Conservation (phyloP, 2,113 vertebrate genomes). For the Sebastes schlegelii region DNA sequence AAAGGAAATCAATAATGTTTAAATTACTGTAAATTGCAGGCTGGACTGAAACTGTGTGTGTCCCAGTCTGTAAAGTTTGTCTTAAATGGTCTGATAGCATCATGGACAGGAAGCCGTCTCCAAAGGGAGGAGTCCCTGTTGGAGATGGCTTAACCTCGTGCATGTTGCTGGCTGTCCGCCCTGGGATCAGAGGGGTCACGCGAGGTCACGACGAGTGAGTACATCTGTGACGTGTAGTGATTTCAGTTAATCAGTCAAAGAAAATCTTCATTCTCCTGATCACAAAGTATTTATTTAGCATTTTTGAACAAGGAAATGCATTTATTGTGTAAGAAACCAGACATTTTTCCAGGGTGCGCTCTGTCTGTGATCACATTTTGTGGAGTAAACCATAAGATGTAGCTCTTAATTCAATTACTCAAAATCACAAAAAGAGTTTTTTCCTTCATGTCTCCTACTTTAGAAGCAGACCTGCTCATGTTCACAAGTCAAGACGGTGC, state of each 20-base stretch:
- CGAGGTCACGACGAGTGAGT: conserved; percentile 5
- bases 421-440: background rate
- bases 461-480: conserved; percentile 1
- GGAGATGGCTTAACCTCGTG: background rate
- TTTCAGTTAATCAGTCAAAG: background rate
- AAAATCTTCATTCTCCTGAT: background rate
- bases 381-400: background rate
- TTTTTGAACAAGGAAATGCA: background rate
- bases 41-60: background rate
- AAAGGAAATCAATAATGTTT: background rate
- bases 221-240: background rate
- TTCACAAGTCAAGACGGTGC: conserved; percentile 29
- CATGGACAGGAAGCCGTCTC: conserved; percentile 26
- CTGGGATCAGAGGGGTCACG: background rate
- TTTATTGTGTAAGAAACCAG: background rate
- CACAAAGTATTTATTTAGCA: background rate
- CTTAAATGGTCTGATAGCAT: conserved; percentile 1
- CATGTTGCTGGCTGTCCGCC: background rate
- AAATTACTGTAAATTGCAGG: conserved; percentile 9
- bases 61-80: background rate
- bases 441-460: background rate
- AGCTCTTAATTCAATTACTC: background rate
- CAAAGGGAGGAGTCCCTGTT: conserved; percentile 3
- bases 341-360: background rate
- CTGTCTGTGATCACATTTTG: background rate